Conservation (phyloP, 1,140 invertebrate genomes). For the Dysdera silvatica region DNA sequence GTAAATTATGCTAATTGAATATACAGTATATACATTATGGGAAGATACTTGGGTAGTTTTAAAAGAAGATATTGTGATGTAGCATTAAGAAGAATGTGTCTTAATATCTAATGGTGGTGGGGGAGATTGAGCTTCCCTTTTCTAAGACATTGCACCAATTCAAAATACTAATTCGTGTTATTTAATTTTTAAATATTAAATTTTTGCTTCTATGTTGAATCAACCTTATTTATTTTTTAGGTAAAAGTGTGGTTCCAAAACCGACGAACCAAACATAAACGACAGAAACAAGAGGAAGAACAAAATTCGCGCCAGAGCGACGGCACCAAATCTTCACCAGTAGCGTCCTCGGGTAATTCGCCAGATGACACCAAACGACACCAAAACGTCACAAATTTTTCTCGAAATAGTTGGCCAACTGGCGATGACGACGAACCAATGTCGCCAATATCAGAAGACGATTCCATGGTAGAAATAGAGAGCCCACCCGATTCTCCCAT, state of each 20-base stretch:
- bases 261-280: conserved; percentile 92
- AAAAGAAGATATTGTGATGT: no score
- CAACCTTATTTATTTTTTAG: no score
- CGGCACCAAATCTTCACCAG: not conserved
- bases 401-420: conserved; percentile 8
- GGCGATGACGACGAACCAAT: conserved; percentile 16
- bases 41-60: no score
- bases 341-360: not conserved
- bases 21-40: no score
- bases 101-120: no score
- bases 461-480: conserved; percentile 25
- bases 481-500: conserved; percentile 22
- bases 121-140: no score
- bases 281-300: conserved; percentile 91
- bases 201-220: no score
- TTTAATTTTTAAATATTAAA: not conserved
- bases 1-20: no score
- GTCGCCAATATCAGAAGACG: conserved; percentile 22
- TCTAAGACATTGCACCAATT: no score
- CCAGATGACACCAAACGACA: conserved; percentile 6
- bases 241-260: conserved; percentile 95
- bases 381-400: not conserved
- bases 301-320: conserved; percentile 41
- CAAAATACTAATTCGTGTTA: not conserved
- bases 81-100: no score